phyloP scores from a whole-genome alignment of 2,797 vertebrate genomes.

The Phataginus tricuspis region DNA sequence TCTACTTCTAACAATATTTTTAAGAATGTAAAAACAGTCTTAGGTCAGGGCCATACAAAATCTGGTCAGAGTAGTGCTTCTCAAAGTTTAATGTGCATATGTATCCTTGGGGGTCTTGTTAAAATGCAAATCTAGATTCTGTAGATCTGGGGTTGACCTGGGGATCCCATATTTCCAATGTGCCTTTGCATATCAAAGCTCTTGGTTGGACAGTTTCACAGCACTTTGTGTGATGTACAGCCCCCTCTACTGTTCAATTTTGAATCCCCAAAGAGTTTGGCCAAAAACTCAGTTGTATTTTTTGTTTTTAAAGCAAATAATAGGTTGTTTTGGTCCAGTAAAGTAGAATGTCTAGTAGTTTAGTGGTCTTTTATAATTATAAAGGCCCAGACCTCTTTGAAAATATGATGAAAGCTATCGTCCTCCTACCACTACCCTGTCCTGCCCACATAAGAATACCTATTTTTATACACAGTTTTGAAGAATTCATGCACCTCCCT shows the following conservation, averaged over 20 bases:
- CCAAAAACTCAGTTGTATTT: neutral
- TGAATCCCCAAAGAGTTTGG: neutral
- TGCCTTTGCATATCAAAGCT: neutral
- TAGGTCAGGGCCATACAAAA: neutral
- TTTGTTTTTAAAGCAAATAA: neutral
- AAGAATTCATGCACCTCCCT: neutral
- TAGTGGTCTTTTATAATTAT: neutral
- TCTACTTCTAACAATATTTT: neutral
- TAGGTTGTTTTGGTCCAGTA: neutral
- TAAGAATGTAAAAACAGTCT: neutral
- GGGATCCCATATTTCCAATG: neutral
- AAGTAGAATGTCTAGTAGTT: neutral
- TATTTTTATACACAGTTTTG: neutral
- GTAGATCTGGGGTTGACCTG: neutral
- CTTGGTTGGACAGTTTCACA: neutral
- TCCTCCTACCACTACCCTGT: fast-evolving
- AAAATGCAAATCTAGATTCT: neutral
- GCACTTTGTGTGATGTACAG: neutral
- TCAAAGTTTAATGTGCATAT: neutral
- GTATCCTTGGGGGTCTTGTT: neutral
- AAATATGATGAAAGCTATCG: neutral
- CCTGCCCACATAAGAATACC: neutral
- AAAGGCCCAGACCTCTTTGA: neutral
- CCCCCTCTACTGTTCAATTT: neutral
- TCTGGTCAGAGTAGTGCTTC: neutral